Percentiles rank a stretch among this genome's conserved stretches.
Conservation (phyloP, 2,113 vertebrate genomes). For the Catharus bicknelli region DNA sequence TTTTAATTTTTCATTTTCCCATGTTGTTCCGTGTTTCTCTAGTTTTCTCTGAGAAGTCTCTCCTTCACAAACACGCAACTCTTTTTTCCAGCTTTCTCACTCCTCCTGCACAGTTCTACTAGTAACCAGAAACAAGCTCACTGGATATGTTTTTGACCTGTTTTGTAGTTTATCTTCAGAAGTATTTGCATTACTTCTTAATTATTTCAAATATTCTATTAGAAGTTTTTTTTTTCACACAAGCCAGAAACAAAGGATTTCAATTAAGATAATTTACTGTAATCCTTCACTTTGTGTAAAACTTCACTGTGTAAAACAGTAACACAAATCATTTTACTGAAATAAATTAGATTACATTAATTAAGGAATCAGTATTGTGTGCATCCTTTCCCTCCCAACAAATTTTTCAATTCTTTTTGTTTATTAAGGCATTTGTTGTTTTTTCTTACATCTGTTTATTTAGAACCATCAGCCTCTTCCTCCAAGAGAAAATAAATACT, state of each 20-base stretch:
- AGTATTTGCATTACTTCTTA: neutral
- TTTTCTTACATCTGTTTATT: neutral
- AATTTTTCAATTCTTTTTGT: neutral
- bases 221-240: neutral
- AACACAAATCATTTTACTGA: neutral
- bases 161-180: neutral
- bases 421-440: neutral
- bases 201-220: conserved; percentile 9
- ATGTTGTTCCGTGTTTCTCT: neutral
- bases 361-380: neutral
- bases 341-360: neutral
- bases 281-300: neutral
- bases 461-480: neutral
- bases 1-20: neutral
- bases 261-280: neutral
- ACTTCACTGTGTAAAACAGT: neutral
- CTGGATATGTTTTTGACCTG: neutral
- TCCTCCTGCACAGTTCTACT: neutral
- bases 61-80: neutral
- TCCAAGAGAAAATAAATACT: neutral
- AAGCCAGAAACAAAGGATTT: neutral
- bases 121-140: neutral
- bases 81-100: neutral
- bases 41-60: neutral
- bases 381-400: neutral